Conservation (phyloP, 2,113 vertebrate genomes). For the Empidonax alnorum region DNA sequence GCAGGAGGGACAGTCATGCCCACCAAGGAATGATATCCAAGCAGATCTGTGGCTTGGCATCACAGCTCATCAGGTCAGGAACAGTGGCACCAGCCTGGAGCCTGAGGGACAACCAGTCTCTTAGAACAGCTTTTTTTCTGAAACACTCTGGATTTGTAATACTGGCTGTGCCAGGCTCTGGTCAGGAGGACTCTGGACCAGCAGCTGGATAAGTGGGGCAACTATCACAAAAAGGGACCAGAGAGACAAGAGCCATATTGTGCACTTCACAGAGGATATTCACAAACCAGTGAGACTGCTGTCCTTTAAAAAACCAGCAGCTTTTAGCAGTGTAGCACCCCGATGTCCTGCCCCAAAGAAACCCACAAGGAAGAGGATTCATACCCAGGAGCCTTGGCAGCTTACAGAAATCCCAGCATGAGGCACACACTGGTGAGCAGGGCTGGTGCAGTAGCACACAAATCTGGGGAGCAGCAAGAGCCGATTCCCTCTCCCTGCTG, state of each 20-base stretch:
- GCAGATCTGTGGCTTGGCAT: neutral
- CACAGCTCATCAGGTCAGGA: neutral
- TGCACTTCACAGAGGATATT: neutral
- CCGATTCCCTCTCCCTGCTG: neutral
- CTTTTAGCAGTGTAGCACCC: neutral
- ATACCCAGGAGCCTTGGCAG: neutral
- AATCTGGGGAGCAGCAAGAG: neutral
- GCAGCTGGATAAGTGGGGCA: neutral
- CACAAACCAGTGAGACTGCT: neutral
- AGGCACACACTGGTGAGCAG: neutral
- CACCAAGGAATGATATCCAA: neutral
- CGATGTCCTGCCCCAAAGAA: neutral
- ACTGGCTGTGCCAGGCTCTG: neutral
- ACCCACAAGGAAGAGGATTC: neutral
- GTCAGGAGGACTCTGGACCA: neutral
- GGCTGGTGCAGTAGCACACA: neutral
- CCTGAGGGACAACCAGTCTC: fast-evolving
- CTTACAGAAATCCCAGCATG: neutral
- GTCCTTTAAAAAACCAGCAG: neutral
- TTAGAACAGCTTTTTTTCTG: neutral
- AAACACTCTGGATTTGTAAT: neutral
- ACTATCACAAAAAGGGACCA: neutral
- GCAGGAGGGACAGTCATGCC: neutral
- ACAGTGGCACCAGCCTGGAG: neutral
- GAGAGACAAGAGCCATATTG: neutral